Base-by-base conservation (phyloP, 2,888 invertebrate species). In the Sipha maydis region DNA sequence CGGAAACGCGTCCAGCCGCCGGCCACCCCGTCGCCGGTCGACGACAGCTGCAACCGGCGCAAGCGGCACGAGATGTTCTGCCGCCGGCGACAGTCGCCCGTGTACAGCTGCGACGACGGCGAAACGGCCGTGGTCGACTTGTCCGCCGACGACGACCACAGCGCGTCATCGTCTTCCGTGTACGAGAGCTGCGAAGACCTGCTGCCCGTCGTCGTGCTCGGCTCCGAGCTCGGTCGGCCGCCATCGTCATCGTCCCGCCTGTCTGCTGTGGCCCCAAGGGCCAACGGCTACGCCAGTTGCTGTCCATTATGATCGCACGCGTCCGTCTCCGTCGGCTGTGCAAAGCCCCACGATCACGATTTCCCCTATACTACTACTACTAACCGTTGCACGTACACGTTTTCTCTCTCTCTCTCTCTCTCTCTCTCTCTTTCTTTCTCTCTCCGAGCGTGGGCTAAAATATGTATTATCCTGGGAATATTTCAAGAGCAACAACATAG, bases 81-180 rank as follows among this genome's bases (percentile, higher is more conserved):
- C 56, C 88, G 88, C 31, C 79, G 82, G 31, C 88, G 88, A 25
- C 88, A 88, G 88, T 73, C 88, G 48, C 88, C 88, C 31, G 88
- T 88, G 28, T 88, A 82, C 88, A 80, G 80, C 34, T 80, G 73
- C 61, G 80, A 82, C 75, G 80, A 80, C 75, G 73, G 67, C 14
- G 8, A 71, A 67, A 28, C 34, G 5, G 1, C 19, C 28, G 56
- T 25, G 0, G 25, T 25, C 31, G 73, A 48, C 48, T 8, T 54
- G 31, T 3, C 3, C 31, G n/a, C 3, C 31, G 73, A 21, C 83
- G 54, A 38, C 73, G 31, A n/a, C 67, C 17, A 11, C 71, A n/a
- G 31, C 54, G 54, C 75, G 25, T 86, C 86, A 34, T 75, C 82
- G 82, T 82, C 75, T 5, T 88, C 88, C 61, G 82, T 80, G 73